Conservation (phyloP, 2,888 invertebrate species). For the Phymatocera aterrima region DNA sequence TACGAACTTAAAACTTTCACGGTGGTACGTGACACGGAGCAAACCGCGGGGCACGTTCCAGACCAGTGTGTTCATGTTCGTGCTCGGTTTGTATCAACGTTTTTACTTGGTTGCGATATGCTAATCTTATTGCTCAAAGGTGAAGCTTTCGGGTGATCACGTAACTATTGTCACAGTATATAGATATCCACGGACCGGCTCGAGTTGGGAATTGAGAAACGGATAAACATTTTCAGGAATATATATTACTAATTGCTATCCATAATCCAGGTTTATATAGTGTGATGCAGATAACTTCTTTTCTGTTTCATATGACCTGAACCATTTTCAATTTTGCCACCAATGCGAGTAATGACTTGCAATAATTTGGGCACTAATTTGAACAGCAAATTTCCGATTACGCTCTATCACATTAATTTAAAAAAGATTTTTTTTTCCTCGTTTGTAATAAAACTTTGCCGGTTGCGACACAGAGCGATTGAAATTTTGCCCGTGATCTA, state of each 20-base stretch:
- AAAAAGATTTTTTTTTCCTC: too few relatives aligned
- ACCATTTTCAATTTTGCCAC: too few relatives aligned
- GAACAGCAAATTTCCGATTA: neutral
- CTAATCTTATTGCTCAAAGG: neutral
- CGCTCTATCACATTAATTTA: neutral
- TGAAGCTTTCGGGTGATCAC: neutral
- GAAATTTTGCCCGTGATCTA: neutral
- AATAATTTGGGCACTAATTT: neutral
- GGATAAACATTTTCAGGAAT: too few relatives aligned
- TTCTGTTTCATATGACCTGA: too few relatives aligned
- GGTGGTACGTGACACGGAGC: constrained; percentile 19
- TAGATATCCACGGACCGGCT: neutral
- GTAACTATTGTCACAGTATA: neutral
- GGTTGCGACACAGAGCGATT: neutral
- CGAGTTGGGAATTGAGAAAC: neutral
- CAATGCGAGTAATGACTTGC: neutral
- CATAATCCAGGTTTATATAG: too few relatives aligned
- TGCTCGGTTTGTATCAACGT: constrained; percentile 35
- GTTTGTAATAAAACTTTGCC: neutral
- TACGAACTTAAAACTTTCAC: constrained; percentile 46
- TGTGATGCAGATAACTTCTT: too few relatives aligned
- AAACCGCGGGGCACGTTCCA: constrained; percentile 26
- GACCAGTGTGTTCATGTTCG: constrained; percentile 4
- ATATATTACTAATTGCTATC: too few relatives aligned
- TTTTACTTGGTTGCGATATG: constrained; percentile 8